Percentiles rank a stretch among this genome's conserved stretches.
phyloP scores from a whole-genome alignment of 2,797 vertebrate species.

The Psittacula derbiana region DNA sequence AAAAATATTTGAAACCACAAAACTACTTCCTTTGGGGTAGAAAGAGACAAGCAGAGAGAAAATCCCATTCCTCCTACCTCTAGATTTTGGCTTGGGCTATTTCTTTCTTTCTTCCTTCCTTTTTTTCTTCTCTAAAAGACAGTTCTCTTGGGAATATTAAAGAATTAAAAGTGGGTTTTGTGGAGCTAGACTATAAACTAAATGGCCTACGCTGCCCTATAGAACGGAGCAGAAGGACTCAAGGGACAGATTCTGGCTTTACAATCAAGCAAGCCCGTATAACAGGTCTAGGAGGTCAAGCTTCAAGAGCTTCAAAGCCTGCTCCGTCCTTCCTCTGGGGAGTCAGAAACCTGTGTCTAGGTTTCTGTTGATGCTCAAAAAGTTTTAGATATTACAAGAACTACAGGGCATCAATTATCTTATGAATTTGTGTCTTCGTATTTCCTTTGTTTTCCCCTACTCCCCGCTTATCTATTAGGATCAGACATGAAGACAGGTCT shows the following conservation, averaged over 20 bases:
- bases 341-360: background rate
- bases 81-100: background rate
- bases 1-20: slow-evolving; percentile 55
- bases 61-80: slow-evolving; percentile 17
- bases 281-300: background rate
- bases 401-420: background rate
- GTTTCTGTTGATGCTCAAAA: background rate
- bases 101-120: background rate
- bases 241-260: background rate
- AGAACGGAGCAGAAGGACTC: background rate
- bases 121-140: background rate
- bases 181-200: background rate
- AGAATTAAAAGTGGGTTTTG: slow-evolving; percentile 29
- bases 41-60: slow-evolving; percentile 15
- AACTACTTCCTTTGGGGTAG: slow-evolving; percentile 30
- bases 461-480: background rate
- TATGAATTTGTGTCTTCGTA: rapidly evolving
- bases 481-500: background rate
- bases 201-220: background rate
- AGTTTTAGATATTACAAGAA: background rate
- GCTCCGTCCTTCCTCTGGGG: background rate
- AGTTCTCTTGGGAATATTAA: background rate
- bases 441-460: background rate
- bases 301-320: slow-evolving; percentile 3
- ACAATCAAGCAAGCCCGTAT: background rate